A percentile compares a stretch with the other conserved stretches of the same genome.
phyloP scores from a whole-genome alignment of 2,113 vertebrate species.

The Mastomys coucha region DNA sequence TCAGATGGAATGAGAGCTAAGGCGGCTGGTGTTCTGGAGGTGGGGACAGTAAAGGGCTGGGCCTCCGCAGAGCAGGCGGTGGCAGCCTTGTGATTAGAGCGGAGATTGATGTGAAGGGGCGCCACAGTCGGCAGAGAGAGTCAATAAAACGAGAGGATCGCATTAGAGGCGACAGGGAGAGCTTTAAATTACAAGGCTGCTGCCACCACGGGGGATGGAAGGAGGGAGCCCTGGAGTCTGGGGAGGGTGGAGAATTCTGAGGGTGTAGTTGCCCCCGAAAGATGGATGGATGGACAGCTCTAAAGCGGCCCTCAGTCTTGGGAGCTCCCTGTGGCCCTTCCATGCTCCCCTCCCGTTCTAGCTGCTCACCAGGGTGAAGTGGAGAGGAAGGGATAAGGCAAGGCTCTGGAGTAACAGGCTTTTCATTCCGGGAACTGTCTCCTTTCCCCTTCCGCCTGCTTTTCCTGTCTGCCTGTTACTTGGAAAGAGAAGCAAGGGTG shows the following conservation, averaged over 20 bases:
- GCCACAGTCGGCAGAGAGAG: slow-evolving; percentile 82
- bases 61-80: slow-evolving; percentile 12
- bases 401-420: not conserved
- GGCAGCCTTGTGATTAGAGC: slow-evolving; percentile 80
- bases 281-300: slow-evolving; percentile 56
- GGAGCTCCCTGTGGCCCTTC: slow-evolving; percentile 11
- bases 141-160: slow-evolving; percentile 85
- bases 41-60: not conserved
- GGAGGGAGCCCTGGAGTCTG: slow-evolving; percentile 70
- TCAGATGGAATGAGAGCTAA: not conserved
- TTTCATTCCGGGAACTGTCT: not conserved
- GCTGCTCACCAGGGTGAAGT: not conserved
- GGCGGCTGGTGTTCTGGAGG: not conserved
- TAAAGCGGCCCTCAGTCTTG: slow-evolving; percentile 28
- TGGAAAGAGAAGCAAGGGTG: not conserved
- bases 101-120: slow-evolving; percentile 83
- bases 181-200: slow-evolving; percentile 85
- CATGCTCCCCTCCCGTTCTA: not conserved
- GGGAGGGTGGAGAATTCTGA: slow-evolving; percentile 68
- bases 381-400: not conserved
- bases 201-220: slow-evolving; percentile 79
- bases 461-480: not conserved
- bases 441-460: not conserved
- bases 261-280: slow-evolving; percentile 35
- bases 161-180: slow-evolving; percentile 85